phyloP scores from a whole-genome alignment of 2,113 vertebrate species.

The Alexandromys fortis region DNA sequence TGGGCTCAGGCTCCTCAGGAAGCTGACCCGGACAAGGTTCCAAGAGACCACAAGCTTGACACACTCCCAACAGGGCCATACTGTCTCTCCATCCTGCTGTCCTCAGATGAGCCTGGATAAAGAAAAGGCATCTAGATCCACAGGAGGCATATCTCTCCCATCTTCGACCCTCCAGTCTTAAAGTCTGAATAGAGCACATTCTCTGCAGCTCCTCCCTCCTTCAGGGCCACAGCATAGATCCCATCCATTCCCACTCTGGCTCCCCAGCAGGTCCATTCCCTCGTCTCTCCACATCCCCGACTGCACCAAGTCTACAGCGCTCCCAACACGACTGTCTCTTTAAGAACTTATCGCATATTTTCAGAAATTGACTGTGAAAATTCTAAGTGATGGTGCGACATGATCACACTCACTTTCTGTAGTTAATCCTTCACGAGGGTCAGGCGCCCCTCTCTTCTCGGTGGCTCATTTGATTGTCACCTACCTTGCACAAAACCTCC shows the following conservation, averaged over 20 bases:
- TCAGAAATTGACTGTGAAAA: slow-evolving; percentile 90
- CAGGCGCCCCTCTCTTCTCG: slow-evolving; percentile 89
- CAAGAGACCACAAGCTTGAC: rapidly evolving
- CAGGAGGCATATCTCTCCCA: too few species aligned
- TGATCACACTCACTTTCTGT: slow-evolving; percentile 90
- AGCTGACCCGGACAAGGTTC: neutral
- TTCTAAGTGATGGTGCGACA: slow-evolving; percentile 91
- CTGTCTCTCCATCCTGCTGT: rapidly evolving
- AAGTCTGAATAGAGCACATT: neutral
- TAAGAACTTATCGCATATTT: slow-evolving; percentile 85
- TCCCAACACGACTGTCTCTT: slow-evolving; percentile 84
- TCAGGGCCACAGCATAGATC: neutral
- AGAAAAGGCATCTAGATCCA: neutral
- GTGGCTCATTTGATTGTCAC: slow-evolving; percentile 94
- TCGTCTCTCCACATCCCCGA: slow-evolving; percentile 42
- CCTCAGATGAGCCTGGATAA: neutral
- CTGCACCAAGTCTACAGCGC: slow-evolving; percentile 76
- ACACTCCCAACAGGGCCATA: rapidly evolving
- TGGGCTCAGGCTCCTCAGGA: neutral
- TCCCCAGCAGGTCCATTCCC: neutral
- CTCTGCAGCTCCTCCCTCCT: neutral
- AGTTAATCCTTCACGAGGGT: slow-evolving; percentile 91
- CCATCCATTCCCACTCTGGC: rapidly evolving
- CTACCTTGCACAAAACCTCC: slow-evolving; percentile 89
- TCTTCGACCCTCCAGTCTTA: neutral